phyloP scores from a whole-genome alignment of 2,113 vertebrate genomes.

The Festucalex cinctus region DNA sequence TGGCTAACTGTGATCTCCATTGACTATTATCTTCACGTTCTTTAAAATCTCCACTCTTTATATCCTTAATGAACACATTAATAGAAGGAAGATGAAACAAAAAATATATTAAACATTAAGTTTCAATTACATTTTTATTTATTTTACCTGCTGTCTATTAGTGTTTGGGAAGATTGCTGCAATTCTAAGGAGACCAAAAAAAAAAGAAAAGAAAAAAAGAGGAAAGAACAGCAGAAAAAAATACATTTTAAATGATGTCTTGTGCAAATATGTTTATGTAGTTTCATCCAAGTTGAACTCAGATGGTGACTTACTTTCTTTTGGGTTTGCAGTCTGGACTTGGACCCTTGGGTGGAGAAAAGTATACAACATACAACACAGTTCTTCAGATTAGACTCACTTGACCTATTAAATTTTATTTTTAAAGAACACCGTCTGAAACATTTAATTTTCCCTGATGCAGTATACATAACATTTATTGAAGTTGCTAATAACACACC shows the following conservation, averaged over 20 bases:
- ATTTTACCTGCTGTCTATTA: constrained; percentile 28
- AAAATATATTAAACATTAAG: background rate
- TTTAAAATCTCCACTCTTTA: constrained; percentile 15
- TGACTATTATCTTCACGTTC: background rate
- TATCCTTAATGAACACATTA: constrained; percentile 23
- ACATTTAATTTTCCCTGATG: background rate
- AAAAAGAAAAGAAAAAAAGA: background rate
- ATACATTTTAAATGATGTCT: background rate
- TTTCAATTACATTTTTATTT: constrained; percentile 24
- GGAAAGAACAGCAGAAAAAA: background rate
- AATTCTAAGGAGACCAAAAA: constrained; percentile 52
- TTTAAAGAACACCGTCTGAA: background rate
- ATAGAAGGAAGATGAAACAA: background rate
- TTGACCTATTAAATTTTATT: background rate
- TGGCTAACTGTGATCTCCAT: background rate
- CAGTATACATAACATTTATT: background rate
- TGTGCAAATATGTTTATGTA: background rate
- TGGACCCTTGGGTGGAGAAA: constrained; percentile 26
- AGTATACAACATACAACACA: background rate
- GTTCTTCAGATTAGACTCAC: background rate
- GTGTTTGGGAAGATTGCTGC: constrained; percentile 56
- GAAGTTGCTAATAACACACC: constrained; percentile 23
- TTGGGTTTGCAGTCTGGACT: constrained; percentile 45
- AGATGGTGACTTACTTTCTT: constrained; percentile 44
- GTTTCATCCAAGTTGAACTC: background rate